Evolutionary conservation across 1,140 invertebrate species (phyloP), one percentile per base, ranked within the genome.

Genomic region (Penaeus vannamei): DNA sequence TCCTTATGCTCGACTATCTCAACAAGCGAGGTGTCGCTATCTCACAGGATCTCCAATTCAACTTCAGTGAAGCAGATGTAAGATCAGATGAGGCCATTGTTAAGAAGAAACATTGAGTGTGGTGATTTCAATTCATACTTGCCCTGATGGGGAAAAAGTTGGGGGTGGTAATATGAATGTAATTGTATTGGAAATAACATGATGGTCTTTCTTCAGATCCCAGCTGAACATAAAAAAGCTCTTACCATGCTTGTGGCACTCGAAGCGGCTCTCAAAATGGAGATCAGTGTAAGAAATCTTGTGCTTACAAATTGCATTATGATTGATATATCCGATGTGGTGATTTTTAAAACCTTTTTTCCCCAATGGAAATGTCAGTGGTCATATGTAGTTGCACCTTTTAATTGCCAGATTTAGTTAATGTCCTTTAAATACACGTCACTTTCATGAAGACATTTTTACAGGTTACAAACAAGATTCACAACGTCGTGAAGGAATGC

Each of bases 1-100:
- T 97, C 91, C 97, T 97, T 92, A 94, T 99, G 59, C 96, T 99
- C 76, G 95, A 97, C 85, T 99, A 99, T 93, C 93, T 98, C 87
- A 95, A 97, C 81, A 97, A 97, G 95, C 95, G 98, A 93, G 97
- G 97, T 91, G 94, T 96, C 91, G 29, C 29, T 3, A 29, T 62
- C 46, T 66, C 59, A 8, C 29, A 66, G 79, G 60, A 23, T 10
- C 69, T 66, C 14, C 72, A 0, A 12, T 86, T 86, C 14, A 1
- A 8, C 12, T 53, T 53, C 8, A 53, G 10, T 10, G 10, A 46
- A 10, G 42, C 3, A 46, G 10, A 46, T 46, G 42, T 46, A 10
- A 46, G 42, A 46, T 46, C 3, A 46, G 42, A 53, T 12, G 53
- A 53, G 53, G 8, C 0, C 12, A 14, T 0, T 53, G 53, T 53